phyloP scores from a whole-genome alignment of 2,797 vertebrate genomes.

The Margarornis squamiger region DNA sequence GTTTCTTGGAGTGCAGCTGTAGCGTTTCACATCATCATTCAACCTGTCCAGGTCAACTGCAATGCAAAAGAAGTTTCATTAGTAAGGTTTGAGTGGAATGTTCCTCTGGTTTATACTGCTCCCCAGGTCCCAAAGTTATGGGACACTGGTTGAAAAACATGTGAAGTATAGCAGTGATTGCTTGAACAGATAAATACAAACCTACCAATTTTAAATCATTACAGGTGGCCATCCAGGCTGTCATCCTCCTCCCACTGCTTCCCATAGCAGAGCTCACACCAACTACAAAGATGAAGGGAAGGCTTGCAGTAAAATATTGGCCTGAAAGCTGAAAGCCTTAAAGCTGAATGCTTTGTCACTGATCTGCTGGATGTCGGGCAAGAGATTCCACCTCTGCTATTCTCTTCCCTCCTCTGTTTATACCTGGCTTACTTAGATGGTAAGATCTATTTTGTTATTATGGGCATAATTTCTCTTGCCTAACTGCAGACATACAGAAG shows the following conservation, averaged over 20 bases:
- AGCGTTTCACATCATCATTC: constrained; percentile 91
- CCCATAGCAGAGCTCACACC: not conserved
- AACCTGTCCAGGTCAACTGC: constrained; percentile 93
- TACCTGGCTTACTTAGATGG: not conserved
- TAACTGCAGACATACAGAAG: not conserved
- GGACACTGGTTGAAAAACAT: not conserved
- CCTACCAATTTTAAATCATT: not conserved
- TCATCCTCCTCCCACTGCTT: not conserved
- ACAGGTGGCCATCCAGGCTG: not conserved
- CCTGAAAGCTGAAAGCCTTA: not conserved
- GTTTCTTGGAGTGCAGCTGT: constrained; percentile 95
- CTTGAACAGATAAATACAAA: not conserved
- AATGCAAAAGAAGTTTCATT: constrained; percentile 47
- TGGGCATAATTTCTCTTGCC: not conserved
- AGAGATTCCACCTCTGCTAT: not conserved
- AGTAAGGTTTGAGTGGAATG: not conserved
- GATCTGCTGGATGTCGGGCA: not conserved
- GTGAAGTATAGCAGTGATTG: not conserved
- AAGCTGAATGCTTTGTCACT: not conserved
- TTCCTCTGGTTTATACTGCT: not conserved
- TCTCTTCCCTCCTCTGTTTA: not conserved
- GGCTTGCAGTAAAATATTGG: not conserved
- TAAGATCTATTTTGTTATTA: not conserved
- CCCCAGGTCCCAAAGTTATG: not conserved
- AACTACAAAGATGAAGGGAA: not conserved